Percentiles rank a stretch among this genome's conserved stretches.
phyloP scores from a whole-genome alignment of 1,140 invertebrate species.

The Neodiprion fabricii region DNA sequence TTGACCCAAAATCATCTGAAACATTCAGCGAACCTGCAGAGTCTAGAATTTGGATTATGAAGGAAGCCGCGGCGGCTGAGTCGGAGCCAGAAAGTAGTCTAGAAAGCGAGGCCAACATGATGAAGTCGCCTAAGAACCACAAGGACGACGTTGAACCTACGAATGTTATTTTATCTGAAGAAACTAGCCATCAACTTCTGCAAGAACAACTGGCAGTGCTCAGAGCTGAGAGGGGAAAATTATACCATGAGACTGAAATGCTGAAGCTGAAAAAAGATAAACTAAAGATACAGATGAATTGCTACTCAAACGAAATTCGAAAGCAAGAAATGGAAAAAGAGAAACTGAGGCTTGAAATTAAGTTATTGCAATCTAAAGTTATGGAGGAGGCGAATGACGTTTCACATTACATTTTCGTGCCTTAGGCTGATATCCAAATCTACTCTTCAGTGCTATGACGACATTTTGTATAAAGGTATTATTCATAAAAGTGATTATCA shows the following conservation, averaged over 20 bases:
- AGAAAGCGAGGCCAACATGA: slow-evolving; percentile 41
- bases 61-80: slow-evolving; percentile 28
- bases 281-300: slow-evolving; percentile 47
- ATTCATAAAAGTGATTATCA: neutral
- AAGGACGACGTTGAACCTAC: slow-evolving; percentile 27
- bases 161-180: slow-evolving; percentile 43
- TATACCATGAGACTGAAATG: slow-evolving; percentile 54
- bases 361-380: slow-evolving; percentile 52
- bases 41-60: slow-evolving; percentile 44
- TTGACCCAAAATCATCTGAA: slow-evolving; percentile 34
- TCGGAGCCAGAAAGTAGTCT: slow-evolving; percentile 38
- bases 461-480: neutral
- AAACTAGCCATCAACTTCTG: slow-evolving; percentile 46
- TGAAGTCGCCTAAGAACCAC: slow-evolving; percentile 13
- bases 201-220: slow-evolving; percentile 52
- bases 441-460: no score
- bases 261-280: slow-evolving; percentile 54
- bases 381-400: slow-evolving; percentile 53
- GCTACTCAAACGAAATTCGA: slow-evolving; percentile 48
- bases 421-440: slow-evolving; percentile 33
- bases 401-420: slow-evolving; percentile 55
- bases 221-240: slow-evolving; percentile 49
- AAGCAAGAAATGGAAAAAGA: slow-evolving; percentile 58
- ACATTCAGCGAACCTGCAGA: slow-evolving; percentile 37
- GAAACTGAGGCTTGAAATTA: slow-evolving; percentile 53